phyloP scores from a whole-genome alignment of 2,797 vertebrate species.

The Sebastes aleutianus region DNA sequence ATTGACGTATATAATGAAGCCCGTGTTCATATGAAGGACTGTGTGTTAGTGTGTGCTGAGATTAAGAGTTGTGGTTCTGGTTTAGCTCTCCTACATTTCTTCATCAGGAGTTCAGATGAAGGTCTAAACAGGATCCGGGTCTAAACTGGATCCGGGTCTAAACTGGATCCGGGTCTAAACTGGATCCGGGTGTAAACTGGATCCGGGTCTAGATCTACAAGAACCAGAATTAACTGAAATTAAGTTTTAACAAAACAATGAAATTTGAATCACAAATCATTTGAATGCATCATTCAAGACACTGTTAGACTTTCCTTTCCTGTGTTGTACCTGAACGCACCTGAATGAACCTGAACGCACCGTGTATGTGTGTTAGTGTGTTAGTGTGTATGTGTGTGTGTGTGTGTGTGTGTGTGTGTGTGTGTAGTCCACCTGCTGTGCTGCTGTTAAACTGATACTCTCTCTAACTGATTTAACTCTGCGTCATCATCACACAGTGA shows the following conservation, averaged over 20 bases:
- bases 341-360: background rate
- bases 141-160: background rate
- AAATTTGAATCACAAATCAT: background rate
- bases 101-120: background rate
- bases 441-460: conserved; percentile 15
- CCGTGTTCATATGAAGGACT: background rate
- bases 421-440: conserved; percentile 18
- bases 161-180: no score
- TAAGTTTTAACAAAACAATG: no score
- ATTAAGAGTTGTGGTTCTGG: background rate
- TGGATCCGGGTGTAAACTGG: no score
- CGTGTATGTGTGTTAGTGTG: background rate
- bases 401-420: background rate
- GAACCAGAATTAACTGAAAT: no score
- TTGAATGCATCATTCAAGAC: no score
- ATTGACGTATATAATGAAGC: background rate
- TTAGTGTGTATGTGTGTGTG: background rate
- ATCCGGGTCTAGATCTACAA: no score
- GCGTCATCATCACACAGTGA: background rate
- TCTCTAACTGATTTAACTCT: background rate
- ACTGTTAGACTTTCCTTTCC: background rate
- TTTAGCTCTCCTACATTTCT: background rate
- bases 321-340: background rate
- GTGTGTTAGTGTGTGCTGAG: background rate
- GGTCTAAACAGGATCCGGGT: no score